phyloP scores from a whole-genome alignment of 2,113 vertebrate genomes.

The Oxyura jamaicensis region DNA sequence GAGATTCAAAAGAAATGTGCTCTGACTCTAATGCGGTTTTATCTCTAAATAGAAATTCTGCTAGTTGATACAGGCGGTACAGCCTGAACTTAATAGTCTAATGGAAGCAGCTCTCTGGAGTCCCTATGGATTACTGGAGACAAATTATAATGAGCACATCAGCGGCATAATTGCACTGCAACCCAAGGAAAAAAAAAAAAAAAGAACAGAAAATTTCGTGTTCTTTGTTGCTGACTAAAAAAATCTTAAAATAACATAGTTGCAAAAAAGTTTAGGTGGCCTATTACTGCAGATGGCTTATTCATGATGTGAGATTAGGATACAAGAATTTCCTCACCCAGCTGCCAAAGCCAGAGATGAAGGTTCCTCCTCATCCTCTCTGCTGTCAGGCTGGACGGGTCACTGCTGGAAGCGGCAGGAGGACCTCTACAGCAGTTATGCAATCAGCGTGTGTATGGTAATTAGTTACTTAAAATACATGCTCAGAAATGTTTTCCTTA shows the following conservation, averaged over 20 bases:
- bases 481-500: not conserved
- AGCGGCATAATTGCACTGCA: not conserved
- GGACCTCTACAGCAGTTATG: not conserved
- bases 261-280: not conserved
- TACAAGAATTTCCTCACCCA: not conserved
- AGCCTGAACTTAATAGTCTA: not conserved
- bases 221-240: not conserved
- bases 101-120: not conserved
- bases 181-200: not conserved
- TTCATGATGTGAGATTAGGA: not conserved
- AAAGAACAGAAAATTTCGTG: not conserved
- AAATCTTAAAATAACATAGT: slow-evolving; percentile 31
- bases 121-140: slow-evolving; percentile 28
- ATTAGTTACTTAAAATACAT: not conserved
- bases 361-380: not conserved
- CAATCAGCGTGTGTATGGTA: not conserved
- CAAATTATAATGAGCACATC: slow-evolving; percentile 12
- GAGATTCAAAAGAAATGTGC: not conserved
- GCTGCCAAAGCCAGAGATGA: not conserved
- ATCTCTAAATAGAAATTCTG: not conserved
- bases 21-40: not conserved
- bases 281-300: not conserved
- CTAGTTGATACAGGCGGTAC: not conserved
- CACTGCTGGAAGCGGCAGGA: not conserved
- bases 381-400: accelerated